Evolutionary conservation across 2,797 vertebrate species (phyloP), one percentile per base, ranked within the genome.

Genomic region (Carcharodon carcharias): DNA sequence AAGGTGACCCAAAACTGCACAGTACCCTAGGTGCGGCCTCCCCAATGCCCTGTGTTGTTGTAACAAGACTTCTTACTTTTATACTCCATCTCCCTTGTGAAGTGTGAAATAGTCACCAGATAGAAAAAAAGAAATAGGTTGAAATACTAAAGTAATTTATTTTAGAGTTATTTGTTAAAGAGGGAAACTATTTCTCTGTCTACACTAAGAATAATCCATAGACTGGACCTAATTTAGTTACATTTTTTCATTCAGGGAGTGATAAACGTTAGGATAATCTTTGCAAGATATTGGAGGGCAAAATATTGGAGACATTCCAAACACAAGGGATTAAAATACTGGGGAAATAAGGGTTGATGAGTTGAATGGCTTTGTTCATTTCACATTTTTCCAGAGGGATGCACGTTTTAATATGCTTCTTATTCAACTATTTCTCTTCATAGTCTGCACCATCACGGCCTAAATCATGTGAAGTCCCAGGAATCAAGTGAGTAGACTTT

Each of bases 381-480:
- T 23, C n/a, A 40, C 18, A n/a, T 91, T 61, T 61, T 16, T 14
- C 88, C 31, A 61, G 35, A 58, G 11, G 8, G 35, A 61, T 91
- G 1, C 31, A 31, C 35, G 1, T 65, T 93, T 93, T 65, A 67
- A 65, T 3, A 11, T n/a, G 63, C 40, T 40, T 93, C 91, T 93
- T 16, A 93, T 65, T 65, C 63, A 93, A 65, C 63, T 21, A 6
- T 85, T 96, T 96, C 21, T 88, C 97, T 0, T 98, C 98, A 88
- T 96, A 99, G 99, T 98, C 98, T 96, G 98, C 98, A 97, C 98
- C 98, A 96, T 98, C 99, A 40, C 98, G 98, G 97, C 98, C 98
- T 96, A 99, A 99, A 97, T 98, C 99, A 40, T 99, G 99, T 96
- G 99, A 99, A 97, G 99, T 99, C 97, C 99, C 99, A 2, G 99